These are phyloP conservation scores for Lepeophtheirus nordmannii DNA, from an alignment of 2,888 invertebrate species.

Conservation along the genomic window DNA sequence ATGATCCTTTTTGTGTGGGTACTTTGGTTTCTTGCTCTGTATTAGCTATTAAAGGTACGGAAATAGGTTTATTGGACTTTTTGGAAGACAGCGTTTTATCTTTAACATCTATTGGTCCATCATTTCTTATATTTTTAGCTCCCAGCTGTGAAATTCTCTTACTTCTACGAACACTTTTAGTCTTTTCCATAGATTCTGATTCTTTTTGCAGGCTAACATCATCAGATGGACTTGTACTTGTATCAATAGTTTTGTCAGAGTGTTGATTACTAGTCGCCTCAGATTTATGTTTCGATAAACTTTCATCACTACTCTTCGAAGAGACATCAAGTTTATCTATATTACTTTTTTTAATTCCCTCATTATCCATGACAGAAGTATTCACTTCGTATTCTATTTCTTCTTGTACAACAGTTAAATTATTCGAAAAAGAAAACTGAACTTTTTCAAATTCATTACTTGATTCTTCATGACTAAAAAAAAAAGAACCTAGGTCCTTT, in stretches of 20 bases:
- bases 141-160: not conserved
- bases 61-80: too few relatives aligned
- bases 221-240: too few relatives aligned
- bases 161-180: not conserved
- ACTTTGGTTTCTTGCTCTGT: too few relatives aligned
- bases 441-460: not conserved
- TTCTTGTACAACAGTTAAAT: not conserved
- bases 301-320: too few relatives aligned
- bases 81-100: too few relatives aligned
- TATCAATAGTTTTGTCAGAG: not conserved
- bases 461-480: not conserved
- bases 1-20: too few relatives aligned
- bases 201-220: not conserved
- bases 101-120: too few relatives aligned
- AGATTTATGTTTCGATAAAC: too few relatives aligned
- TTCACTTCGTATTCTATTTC: not conserved
- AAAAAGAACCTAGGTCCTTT: not conserved
- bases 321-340: too few relatives aligned
- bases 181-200: not conserved
- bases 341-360: not conserved
- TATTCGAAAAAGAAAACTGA: not conserved
- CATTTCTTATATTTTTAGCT: not conserved
- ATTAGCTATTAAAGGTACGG: too few relatives aligned
- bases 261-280: too few relatives aligned
- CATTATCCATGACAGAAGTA: not conserved